phyloP scores from a whole-genome alignment of 2,113 vertebrate species.

The Cryptomyrus ogoouensis region DNA sequence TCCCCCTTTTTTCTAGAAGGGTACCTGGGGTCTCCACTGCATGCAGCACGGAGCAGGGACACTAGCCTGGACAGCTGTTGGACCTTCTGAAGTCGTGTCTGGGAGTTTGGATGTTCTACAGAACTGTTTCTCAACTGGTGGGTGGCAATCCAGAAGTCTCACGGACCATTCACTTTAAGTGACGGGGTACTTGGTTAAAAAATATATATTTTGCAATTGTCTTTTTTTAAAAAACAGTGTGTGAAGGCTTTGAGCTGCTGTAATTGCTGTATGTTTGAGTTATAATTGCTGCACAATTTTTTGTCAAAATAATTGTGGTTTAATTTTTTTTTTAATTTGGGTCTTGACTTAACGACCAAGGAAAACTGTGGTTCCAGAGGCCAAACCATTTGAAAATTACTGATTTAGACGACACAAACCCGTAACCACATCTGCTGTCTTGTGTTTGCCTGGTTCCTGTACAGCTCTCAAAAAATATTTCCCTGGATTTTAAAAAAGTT shows the following conservation, averaged over 20 bases:
- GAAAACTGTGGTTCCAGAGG: neutral
- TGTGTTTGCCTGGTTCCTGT: neutral
- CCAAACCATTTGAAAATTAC: neutral
- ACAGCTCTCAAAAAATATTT: neutral
- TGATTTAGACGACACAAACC: neutral
- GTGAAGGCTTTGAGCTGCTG: neutral
- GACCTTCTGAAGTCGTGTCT: neutral
- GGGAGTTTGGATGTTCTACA: neutral
- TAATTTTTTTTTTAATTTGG: neutral
- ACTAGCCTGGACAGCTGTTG: neutral
- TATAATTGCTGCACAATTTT: neutral
- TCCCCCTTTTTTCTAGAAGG: no score
- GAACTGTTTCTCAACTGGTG: neutral
- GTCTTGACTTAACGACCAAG: neutral
- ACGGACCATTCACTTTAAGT: neutral
- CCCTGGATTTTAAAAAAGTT: neutral
- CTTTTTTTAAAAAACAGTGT: neutral
- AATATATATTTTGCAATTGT: neutral
- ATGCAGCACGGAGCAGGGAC: no score
- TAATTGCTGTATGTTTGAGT: neutral
- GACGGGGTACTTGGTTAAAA: neutral
- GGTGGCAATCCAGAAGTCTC: neutral
- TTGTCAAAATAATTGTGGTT: neutral
- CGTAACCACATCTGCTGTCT: neutral
- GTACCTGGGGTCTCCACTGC: neutral